Base-by-base conservation (phyloP, 2,888 invertebrate species). In the Tetanocera ferruginea region DNA sequence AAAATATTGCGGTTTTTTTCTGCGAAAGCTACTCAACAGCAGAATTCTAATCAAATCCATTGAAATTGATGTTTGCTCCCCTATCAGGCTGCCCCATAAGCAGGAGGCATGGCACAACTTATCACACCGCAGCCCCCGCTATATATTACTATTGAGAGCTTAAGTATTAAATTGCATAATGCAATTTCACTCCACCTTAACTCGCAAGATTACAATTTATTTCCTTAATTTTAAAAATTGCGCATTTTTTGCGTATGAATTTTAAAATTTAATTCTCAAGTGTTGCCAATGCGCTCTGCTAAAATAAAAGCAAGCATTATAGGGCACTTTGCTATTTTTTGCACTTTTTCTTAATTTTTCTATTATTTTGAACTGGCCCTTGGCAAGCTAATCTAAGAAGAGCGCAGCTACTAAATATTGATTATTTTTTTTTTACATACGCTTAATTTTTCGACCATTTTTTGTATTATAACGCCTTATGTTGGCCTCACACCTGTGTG, bases 21-120 rank as follows among this genome's bases (percentile, higher is more conserved):
- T 75, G 66, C 4, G 52, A 11, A 19, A 19, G 19, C 55, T 62
- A 76, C 76, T 49, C 51, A 70, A 76, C 70, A 60, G 69, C 76
- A 60, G 51, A 60, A 51, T 66, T 57, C 43, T 69, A 76, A 64
- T 66, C 55, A 77, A 55, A 62, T 64, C 51, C 66, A 71, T 62
- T 52, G 43, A 23, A 49, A 51, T 49, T 49, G 31, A 49, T 28
- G 5, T 55, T 34, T 52, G 19, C 19, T 49, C 17, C 62, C 17
- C 72, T 43, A 72, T 34, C 17, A 51, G 23, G 28, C 70, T 52
- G 6, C 70, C 25, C 28, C 3, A 60, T 43, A 43, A 11, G 43
- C 43, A 43, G 43, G 43, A 11, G 43, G 43, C 14, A 43, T 11
- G 43, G 11, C 11, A 6, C 43, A 43, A 11, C 43, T 43, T 14